Base-by-base conservation (phyloP, 2,113 vertebrate species). In the Notothenia rossii region DNA sequence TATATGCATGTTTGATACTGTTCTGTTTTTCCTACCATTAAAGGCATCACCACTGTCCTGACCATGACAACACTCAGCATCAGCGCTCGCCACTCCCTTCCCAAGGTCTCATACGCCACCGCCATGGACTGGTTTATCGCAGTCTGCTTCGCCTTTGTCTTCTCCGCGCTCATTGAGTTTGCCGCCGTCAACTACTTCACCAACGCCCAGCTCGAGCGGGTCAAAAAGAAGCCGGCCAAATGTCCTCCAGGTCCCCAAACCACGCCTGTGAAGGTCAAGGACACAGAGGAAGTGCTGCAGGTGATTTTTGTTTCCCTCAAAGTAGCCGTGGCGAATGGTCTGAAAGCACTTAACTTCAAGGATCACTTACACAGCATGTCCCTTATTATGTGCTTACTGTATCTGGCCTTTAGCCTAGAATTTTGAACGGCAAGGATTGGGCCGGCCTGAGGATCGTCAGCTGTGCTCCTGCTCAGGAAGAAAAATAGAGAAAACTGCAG, bases 81-180 rank as follows among this genome's bases (percentile, higher is more conserved):
- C 96, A 99, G 98, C n/a, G 98, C 98, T 7, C 95, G 98, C 71
- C 98, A 99, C 90, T 99, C 98, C 25, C 93, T 99, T 78, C 98
- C 98, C 58, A 99, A 99, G 94, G 98, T 99, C 68, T 99, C 98
- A 11, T 99, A 99, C 10, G 98, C 98, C 77, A 99, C 98, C 0
- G 98, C 98, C 50, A 99, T 99, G 98, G 98, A 99, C 93, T 99
- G 98, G 98, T 99, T 99, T 92, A 99, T 99, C 79, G 98, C 98
- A 0, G 98, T 99, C 81, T 99, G 98, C 91, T 99, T 99, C 79
- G 97, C 98, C 88, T 99, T 99, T 67, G 98, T 99, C 79, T 99
- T 99, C 94, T 99, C 98, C 18, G 98, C 98, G 82, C 97, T 99
- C 43, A 99, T 99, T 51, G 98, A 99, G 93, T 99, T 99, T 75